Evolutionary conservation across 2,888 invertebrate species (phyloP).

Genomic region (Dicyrtoma fusca): DNA sequence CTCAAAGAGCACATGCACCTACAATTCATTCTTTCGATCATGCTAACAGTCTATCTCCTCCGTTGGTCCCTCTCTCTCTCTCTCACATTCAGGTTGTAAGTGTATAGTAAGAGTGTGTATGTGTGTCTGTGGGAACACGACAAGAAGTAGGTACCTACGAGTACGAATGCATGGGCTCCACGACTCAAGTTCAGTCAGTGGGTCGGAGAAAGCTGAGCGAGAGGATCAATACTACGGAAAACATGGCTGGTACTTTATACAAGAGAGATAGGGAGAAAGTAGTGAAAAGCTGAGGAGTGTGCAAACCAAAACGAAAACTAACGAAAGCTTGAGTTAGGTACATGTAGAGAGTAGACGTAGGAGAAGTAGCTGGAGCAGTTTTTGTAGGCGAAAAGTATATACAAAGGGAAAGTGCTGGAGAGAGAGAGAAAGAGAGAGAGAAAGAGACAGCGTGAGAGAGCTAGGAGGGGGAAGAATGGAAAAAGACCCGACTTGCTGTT

Average conservation of each 20-base stretch:
- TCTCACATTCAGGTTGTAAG: no score
- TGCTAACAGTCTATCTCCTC: no score
- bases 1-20: no score
- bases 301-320: not conserved
- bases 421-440: not conserved
- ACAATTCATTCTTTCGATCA: no score
- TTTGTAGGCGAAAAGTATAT: no score
- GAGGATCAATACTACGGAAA: constrained; percentile 53
- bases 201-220: constrained; percentile 28
- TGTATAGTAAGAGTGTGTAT: not conserved
- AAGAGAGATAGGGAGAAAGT: constrained; percentile 6
- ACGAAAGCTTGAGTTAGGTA: not conserved
- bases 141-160: not conserved
- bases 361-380: no score
- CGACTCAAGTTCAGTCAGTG: constrained; percentile 22
- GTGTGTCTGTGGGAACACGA: not conserved
- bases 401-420: not conserved
- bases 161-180: not conserved
- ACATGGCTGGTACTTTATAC: constrained; percentile 44
- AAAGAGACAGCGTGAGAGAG: not conserved
- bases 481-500: constrained; percentile 17
- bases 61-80: no score
- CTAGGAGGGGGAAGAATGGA: not conserved
- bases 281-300: not conserved
- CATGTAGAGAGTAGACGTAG: not conserved